These are phyloP conservation scores for Drosophila bocki DNA, from an alignment of 1,140 invertebrate genomes.

Conservation along the genomic window DNA sequence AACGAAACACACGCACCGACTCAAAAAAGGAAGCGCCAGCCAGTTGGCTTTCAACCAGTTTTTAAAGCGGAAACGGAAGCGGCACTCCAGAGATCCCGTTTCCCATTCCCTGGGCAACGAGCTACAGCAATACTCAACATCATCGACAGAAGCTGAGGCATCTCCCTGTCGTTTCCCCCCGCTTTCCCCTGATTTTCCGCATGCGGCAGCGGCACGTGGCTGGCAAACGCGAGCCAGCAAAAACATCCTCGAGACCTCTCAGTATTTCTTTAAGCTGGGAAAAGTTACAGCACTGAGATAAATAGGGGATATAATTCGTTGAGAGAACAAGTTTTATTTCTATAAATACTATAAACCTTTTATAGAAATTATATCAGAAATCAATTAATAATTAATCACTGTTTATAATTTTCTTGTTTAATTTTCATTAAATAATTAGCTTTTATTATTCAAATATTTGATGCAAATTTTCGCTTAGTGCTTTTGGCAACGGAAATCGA, in stretches of 20 bases:
- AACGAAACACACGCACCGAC: conserved; percentile 18
- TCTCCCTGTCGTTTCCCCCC: neutral
- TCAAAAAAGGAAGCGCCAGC: conserved; percentile 18
- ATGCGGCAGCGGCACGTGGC: conserved; percentile 64
- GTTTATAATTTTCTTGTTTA: neutral
- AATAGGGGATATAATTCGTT: neutral
- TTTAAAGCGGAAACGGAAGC: conserved; percentile 51
- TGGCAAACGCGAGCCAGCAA: conserved; percentile 57
- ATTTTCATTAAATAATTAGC: conserved; percentile 10
- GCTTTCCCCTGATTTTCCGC: conserved; percentile 1
- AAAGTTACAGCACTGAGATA: conserved; percentile 17
- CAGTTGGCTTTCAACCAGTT: conserved; percentile 22
- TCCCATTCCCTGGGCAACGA: conserved; percentile 7
- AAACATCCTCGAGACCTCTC: conserved; percentile 18
- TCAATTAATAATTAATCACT: too few relatives aligned
- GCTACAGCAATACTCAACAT: conserved; percentile 20
- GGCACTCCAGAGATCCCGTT: conserved; percentile 17
- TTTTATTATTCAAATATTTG: too few relatives aligned
- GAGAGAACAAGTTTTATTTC: neutral
- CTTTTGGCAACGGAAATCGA: conserved; percentile 64
- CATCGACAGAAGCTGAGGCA: conserved; percentile 33
- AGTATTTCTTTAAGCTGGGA: neutral
- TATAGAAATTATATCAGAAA: neutral
- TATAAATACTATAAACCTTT: neutral
- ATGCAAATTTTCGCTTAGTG: conserved; percentile 26